Conservation (phyloP, 2,113 vertebrate genomes). For the Callipepla californica region DNA sequence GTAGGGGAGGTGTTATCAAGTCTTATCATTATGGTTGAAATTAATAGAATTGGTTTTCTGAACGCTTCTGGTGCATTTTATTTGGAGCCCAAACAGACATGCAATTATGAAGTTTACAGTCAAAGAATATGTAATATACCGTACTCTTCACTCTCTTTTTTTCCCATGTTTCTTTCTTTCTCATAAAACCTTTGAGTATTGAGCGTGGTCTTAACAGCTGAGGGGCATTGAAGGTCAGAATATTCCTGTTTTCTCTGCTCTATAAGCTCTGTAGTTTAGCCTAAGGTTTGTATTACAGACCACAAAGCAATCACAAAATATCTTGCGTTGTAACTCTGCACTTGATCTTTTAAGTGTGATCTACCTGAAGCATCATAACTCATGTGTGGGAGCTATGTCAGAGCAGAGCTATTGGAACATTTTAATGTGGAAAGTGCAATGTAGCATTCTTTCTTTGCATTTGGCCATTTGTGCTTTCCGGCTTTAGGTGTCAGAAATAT, state of each 20-base stretch:
- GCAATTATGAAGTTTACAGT: background rate
- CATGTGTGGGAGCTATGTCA: background rate
- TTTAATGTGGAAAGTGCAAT: background rate
- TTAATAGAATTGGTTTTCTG: background rate
- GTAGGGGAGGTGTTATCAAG: background rate
- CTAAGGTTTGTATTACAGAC: background rate
- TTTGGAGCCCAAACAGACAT: background rate
- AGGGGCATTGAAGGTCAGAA: background rate
- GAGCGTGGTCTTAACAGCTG: background rate
- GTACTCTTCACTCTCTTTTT: background rate
- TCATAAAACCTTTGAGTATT: background rate
- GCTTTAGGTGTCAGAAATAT: background rate
- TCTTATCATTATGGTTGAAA: background rate
- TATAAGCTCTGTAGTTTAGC: background rate
- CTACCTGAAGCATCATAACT: background rate
- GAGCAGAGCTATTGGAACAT: background rate
- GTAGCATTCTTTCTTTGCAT: background rate
- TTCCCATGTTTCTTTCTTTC: background rate
- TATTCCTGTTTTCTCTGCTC: background rate
- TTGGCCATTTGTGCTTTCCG: background rate
- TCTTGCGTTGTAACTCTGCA: fast-evolving
- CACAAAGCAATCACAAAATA: background rate
- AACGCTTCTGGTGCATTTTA: background rate
- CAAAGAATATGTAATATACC: background rate
- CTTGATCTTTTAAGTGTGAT: background rate